phyloP scores from a whole-genome alignment of 2,797 vertebrate species.

The Monodelphis domestica region DNA sequence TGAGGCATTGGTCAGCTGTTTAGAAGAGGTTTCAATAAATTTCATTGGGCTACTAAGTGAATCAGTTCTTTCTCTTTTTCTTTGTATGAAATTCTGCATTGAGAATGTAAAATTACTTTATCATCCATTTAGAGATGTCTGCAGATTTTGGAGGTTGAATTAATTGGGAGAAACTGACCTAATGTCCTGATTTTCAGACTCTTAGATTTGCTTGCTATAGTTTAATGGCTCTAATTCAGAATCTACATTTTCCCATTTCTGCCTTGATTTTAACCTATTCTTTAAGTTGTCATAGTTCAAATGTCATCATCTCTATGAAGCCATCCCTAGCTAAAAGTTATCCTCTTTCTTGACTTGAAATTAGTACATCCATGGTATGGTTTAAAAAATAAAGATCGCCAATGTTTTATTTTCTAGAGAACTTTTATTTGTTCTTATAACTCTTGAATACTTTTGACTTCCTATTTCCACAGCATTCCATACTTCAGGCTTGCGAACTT shows the following conservation, averaged over 20 bases:
- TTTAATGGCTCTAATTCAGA: not conserved
- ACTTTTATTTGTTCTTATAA: not conserved
- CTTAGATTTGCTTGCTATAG: not conserved
- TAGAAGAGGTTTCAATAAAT: no score
- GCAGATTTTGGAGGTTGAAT: not conserved
- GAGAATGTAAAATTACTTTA: not conserved
- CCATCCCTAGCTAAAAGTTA: not conserved
- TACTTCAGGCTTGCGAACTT: not conserved
- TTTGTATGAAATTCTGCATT: not conserved
- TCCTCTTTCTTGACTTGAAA: not conserved
- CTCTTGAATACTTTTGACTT: not conserved
- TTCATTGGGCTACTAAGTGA: no score
- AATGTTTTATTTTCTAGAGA: no score
- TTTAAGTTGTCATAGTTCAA: not conserved
- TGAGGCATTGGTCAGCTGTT: no score
- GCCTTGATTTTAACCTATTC: not conserved
- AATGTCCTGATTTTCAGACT: not conserved
- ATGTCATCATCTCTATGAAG: not conserved
- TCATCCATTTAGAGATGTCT: not conserved
- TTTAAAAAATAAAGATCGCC: not conserved
- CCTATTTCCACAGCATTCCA: not conserved
- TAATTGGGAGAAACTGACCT: not conserved
- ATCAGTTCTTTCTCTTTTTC: no score
- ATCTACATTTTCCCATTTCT: not conserved
- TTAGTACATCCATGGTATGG: not conserved